Evolutionary conservation across 2,113 vertebrate genomes (phyloP).

Genomic region (Sardina pilchardus): DNA sequence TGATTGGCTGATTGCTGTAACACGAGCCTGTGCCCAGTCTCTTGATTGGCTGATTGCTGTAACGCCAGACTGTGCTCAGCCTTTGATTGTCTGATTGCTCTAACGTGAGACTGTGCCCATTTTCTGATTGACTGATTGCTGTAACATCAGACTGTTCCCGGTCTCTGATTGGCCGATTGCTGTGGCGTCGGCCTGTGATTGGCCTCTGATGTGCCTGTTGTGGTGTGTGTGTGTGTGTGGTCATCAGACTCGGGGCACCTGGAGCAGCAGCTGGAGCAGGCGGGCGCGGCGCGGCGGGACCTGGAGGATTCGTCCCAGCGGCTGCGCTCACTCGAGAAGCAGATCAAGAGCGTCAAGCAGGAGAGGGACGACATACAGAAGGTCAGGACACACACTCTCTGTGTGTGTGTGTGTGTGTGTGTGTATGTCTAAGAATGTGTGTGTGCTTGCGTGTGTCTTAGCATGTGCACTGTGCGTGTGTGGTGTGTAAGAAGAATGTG

Average conservation of each 20-base stretch:
- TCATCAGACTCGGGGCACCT: constrained; percentile 82
- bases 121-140: neutral
- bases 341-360: constrained; percentile 84
- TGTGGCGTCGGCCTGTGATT: neutral
- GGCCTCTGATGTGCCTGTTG: neutral
- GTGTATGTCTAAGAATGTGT: neutral
- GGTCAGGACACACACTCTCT: constrained; percentile 67
- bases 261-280: constrained; percentile 91
- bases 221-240: neutral
- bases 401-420: neutral
- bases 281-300: constrained; percentile 78
- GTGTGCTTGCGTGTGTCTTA: too few species aligned
- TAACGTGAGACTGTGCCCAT: neutral
- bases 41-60: constrained; percentile 4
- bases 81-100: neutral
- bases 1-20: neutral
- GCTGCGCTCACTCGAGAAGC: constrained; percentile 87
- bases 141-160: neutral
- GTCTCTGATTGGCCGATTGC: neutral
- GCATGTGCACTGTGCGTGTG: neutral
- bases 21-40: neutral
- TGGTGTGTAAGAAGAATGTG: neutral
- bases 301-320: constrained; percentile 90
- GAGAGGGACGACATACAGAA: constrained; percentile 92
- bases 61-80: neutral